These are phyloP conservation scores for Micrasema longulum DNA, from an alignment of 1,140 invertebrate genomes.

Conservation along the genomic window DNA sequence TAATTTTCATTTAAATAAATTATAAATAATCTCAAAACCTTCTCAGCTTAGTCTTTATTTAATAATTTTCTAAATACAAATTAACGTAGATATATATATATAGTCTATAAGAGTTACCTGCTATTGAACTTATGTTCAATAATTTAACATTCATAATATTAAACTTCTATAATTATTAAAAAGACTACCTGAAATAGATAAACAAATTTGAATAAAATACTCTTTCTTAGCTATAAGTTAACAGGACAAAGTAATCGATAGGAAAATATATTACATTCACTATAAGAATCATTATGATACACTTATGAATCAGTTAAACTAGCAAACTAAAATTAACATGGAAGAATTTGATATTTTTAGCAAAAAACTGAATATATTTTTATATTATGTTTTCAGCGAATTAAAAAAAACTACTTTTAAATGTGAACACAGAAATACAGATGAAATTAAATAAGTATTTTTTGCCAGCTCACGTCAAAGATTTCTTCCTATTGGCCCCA, in stretches of 20 bases:
- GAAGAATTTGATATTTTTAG: too few species aligned
- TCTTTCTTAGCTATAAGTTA: constrained; percentile 27
- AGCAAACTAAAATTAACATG: too few species aligned
- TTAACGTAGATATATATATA: constrained; percentile 31
- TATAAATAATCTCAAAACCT: too few species aligned
- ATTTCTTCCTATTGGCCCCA: constrained; percentile 12
- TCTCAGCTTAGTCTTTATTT: too few species aligned
- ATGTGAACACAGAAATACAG: too few species aligned
- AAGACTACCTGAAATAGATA: constrained; percentile 1
- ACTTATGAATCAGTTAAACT: too few species aligned
- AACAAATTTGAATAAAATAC: constrained; percentile 41
- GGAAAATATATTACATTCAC: constrained; percentile 54
- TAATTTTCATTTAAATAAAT: too few species aligned
- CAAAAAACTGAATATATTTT: too few species aligned
- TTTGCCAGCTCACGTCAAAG: not conserved
- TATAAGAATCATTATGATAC: too few species aligned
- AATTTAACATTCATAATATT: constrained; percentile 40
- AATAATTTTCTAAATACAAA: constrained; percentile 31
- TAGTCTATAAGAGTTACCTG: constrained; percentile 45
- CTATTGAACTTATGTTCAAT: constrained; percentile 55
- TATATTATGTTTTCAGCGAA: too few species aligned
- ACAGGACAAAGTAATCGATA: constrained; percentile 51
- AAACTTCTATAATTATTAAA: constrained; percentile 17
- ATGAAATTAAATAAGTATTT: too few species aligned
- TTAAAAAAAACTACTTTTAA: too few species aligned